These are phyloP conservation scores for Micrastur ruficollis DNA, from an alignment of 2,797 vertebrate species.

Conservation along the genomic window DNA sequence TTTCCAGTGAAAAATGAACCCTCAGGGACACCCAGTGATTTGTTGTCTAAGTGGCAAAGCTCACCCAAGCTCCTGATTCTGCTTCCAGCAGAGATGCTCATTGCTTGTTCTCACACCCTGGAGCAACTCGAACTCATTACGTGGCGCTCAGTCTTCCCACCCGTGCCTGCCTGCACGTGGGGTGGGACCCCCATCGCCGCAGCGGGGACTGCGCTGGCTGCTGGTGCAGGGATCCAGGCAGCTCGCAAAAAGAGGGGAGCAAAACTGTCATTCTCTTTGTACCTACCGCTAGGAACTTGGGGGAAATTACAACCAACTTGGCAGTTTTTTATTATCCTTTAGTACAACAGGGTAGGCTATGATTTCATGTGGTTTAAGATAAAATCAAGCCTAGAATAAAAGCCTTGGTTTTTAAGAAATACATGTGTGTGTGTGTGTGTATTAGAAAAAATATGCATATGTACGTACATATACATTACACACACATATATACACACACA, in stretches of 20 bases:
- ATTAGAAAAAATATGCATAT: background rate
- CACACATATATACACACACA: background rate
- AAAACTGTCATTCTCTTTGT: background rate
- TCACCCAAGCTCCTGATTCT: conserved; percentile 19
- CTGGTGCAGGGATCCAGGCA: fast-evolving
- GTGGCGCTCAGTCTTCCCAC: background rate
- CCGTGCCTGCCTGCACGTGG: background rate
- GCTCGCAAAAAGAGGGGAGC: background rate
- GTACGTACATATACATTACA: background rate
- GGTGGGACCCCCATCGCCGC: background rate
- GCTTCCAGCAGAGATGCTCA: conserved; percentile 40
- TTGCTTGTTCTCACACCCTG: conserved; percentile 23
- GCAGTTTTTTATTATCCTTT: background rate
- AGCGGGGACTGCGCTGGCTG: background rate
- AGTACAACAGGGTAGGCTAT: background rate
- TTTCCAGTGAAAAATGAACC: conserved; percentile 48
- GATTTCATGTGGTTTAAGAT: background rate
- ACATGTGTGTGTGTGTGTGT: fast-evolving
- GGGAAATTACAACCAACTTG: background rate
- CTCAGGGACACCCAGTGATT: conserved; percentile 17
- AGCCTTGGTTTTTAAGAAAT: background rate
- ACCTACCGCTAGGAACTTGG: background rate
- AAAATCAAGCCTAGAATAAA: background rate
- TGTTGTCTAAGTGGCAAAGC: conserved; percentile 37
- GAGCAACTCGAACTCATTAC: background rate